Base-by-base conservation (phyloP, 2,797 vertebrate species). In the Pangasius larnaudii region DNA sequence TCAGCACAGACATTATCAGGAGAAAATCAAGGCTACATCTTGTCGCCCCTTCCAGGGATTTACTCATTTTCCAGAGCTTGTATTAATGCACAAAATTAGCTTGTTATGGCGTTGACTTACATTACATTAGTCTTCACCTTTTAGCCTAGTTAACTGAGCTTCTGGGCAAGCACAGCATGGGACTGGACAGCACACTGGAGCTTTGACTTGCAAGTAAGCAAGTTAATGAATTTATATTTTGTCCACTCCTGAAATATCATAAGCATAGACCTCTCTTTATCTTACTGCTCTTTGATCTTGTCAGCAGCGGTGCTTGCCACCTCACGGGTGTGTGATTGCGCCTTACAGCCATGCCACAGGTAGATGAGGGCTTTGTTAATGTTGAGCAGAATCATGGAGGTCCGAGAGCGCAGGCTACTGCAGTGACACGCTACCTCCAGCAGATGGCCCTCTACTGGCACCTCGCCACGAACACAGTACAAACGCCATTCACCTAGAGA, bases 341-440 rank as follows among this genome's bases (percentile, higher is more conserved):
- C 96, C 94, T 99, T 99, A 95, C 98, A 99, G 94, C 99, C 99
- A 2, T 99, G 97, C 99, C 99, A 99, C 92, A 99, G 95, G 94
- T 98, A 99, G 86, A 99, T 98, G 86, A 97, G 93, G 85, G 98
- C 98, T 94, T 97, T 98, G 93, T 96, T 97, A 87, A 99, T 95
- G 91, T 97, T 99, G 91, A 99, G 97, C 83, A 99, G 96, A 79
- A 99, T 96, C 98, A 99, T 98, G 90, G 98, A 99, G 33, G 97
- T 96, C 89, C 98, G 94, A 89, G 99, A 99, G 75, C 99, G 96
- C 92, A 99, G 95, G 94, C 98, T 99, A 95, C 98, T 99, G 95
- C 98, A 98, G 95, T 99, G 99, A 93, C 98, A 99, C 0, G 97
- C 97, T 89, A 99, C 98, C 94, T 99, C 99, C 94, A 99, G 96